Percentiles rank a stretch among this genome's conserved stretches.
phyloP scores from a whole-genome alignment of 1,140 invertebrate genomes.

The Alviniconcha marisindica region DNA sequence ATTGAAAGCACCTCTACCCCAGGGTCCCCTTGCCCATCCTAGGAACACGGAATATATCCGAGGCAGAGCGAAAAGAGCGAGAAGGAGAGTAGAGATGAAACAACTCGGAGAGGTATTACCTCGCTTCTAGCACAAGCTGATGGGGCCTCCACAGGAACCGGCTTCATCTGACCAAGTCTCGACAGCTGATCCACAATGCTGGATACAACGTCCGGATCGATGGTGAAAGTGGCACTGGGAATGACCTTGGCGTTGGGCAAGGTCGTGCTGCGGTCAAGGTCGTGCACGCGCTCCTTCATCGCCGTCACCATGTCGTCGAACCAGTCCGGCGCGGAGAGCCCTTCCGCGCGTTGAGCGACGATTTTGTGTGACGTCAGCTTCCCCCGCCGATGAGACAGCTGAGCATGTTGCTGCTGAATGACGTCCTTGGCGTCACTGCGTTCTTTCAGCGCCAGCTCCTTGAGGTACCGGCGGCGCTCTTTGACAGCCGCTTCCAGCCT shows the following conservation, averaged over 20 bases:
- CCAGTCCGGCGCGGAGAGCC: not conserved
- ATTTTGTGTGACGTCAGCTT: not conserved
- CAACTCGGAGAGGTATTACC: no score
- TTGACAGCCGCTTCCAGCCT: not conserved
- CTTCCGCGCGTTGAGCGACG: not conserved
- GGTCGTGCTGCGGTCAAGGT: not conserved
- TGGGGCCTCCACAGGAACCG: not conserved
- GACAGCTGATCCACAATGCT: not conserved
- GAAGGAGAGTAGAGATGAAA: no score
- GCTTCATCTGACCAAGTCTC: not conserved
- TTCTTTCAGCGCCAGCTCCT: not conserved
- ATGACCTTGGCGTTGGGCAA: not conserved
- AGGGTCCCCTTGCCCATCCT: no score
- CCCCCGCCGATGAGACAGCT: not conserved
- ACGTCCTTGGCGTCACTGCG: no score
- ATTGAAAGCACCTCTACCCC: no score
- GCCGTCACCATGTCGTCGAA: not conserved
- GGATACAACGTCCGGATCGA: not conserved
- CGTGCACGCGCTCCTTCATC: not conserved
- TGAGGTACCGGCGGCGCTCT: not conserved
- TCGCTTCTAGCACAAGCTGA: no score
- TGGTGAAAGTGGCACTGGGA: not conserved
- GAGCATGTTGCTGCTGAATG: not conserved
- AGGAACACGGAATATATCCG: no score
- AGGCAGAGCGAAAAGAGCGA: no score